Evolutionary conservation across 2,113 vertebrate species (phyloP).

Genomic region (Scatophagus argus): DNA sequence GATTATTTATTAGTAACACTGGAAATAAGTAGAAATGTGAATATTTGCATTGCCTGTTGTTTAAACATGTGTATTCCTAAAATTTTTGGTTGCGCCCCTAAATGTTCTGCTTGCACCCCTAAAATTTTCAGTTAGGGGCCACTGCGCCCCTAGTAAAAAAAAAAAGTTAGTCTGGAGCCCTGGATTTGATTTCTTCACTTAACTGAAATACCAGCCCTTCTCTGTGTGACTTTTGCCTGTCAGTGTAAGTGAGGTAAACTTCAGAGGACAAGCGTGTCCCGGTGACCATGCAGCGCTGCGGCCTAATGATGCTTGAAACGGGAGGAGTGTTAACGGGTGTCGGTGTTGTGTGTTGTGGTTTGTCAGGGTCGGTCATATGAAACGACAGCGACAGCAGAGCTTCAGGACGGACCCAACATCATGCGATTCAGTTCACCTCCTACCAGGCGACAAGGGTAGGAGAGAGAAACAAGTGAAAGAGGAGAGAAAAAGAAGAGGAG

Average conservation of each 20-base stretch:
- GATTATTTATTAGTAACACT: too few relatives aligned
- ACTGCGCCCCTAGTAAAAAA: too few relatives aligned
- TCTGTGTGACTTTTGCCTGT: constrained; percentile 3
- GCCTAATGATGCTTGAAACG: constrained; percentile 35
- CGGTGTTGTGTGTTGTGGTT: constrained; percentile 26
- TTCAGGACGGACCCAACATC: constrained; percentile 25
- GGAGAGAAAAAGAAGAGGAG: constrained; percentile 26
- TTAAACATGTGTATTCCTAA: too few relatives aligned
- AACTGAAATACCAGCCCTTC: not conserved
- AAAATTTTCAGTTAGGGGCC: too few relatives aligned
- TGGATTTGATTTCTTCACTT: constrained; percentile 22
- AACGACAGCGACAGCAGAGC: constrained; percentile 27
- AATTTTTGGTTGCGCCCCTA: too few relatives aligned
- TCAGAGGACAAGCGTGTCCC: constrained; percentile 4
- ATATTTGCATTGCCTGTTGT: too few relatives aligned
- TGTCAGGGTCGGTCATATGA: constrained; percentile 43
- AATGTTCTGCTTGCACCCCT: too few relatives aligned
- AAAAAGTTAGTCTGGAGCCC: too few relatives aligned
- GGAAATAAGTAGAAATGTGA: too few relatives aligned
- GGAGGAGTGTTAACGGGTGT: constrained; percentile 29
- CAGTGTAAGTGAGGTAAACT: constrained; percentile 24
- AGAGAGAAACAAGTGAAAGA: constrained; percentile 27
- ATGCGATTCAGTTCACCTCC: constrained; percentile 30
- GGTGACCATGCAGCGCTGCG: constrained; percentile 20
- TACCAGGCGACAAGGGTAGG: constrained; percentile 14